Evolutionary conservation across 2,888 invertebrate species (phyloP).

Genomic region (Blomia tropicalis): DNA sequence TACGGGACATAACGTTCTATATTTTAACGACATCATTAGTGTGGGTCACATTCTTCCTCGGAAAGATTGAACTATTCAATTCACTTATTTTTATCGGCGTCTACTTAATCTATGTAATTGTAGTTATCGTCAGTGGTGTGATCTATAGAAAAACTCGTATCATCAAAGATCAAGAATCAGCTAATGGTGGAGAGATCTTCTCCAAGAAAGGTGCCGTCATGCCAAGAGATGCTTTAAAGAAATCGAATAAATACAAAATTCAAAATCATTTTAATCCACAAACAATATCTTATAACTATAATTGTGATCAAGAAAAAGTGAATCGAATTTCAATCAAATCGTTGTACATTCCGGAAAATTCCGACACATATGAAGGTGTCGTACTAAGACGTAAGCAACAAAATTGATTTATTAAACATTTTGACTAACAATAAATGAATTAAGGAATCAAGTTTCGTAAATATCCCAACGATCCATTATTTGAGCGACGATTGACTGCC

Average conservation of each 20-base stretch:
- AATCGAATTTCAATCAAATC: background rate
- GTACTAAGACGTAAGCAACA: conserved; percentile 18
- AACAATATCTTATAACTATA: background rate
- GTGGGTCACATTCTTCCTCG: conserved; percentile 39
- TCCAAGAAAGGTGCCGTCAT: background rate
- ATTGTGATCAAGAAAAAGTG: background rate
- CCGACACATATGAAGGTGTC: conserved; percentile 22
- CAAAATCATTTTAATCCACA: background rate
- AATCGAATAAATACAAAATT: background rate
- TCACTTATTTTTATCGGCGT: conserved; percentile 33
- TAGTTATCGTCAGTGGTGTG: conserved; percentile 18
- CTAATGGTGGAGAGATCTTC: background rate
- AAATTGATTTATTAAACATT: background rate
- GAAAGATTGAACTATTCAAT: conserved; percentile 40
- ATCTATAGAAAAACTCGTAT: conserved; percentile 15
- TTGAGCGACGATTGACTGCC: background rate
- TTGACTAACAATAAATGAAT: background rate
- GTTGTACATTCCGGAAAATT: background rate
- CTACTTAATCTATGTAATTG: conserved; percentile 26
- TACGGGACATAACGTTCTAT: conserved; percentile 42
- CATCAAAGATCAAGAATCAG: background rate
- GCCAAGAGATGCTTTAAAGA: background rate
- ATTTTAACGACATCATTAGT: conserved; percentile 40
- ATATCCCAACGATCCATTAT: background rate
- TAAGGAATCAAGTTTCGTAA: conserved; percentile 21